Conservation (phyloP, 2,888 invertebrate species). For the Cynaeus angustus region DNA sequence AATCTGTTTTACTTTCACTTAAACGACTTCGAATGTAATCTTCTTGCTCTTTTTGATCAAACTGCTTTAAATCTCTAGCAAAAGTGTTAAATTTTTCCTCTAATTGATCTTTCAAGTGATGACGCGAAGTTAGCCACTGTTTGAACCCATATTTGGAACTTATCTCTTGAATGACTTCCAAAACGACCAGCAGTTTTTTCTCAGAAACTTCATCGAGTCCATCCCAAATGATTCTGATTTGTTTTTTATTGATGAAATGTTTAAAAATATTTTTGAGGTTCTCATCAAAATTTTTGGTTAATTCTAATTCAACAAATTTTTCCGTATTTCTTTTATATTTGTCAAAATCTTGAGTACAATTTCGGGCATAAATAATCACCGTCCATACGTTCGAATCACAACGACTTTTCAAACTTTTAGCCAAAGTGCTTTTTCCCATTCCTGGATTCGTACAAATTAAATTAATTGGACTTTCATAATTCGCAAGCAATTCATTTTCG, state of each 20-base stretch:
- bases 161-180: neutral
- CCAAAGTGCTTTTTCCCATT: constrained; percentile 15
- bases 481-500: neutral
- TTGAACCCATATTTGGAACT: neutral
- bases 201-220: neutral
- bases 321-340: neutral
- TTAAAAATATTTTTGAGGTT: too few relatives aligned
- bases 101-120: neutral
- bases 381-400: neutral
- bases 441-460: constrained; percentile 6
- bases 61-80: neutral
- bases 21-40: neutral
- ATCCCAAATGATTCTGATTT: neutral
- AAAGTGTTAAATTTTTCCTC: neutral
- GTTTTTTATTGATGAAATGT: neutral
- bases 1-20: neutral
- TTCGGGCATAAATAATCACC: neutral
- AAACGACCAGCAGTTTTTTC: neutral
- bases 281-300: too few relatives aligned
- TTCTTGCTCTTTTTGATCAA: neutral
- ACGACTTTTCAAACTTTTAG: neutral
- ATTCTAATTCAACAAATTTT: neutral
- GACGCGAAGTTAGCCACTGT: neutral
- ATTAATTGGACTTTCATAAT: neutral
- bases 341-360: neutral